phyloP scores from a whole-genome alignment of 2,113 vertebrate genomes.

The Isichthys henryi region DNA sequence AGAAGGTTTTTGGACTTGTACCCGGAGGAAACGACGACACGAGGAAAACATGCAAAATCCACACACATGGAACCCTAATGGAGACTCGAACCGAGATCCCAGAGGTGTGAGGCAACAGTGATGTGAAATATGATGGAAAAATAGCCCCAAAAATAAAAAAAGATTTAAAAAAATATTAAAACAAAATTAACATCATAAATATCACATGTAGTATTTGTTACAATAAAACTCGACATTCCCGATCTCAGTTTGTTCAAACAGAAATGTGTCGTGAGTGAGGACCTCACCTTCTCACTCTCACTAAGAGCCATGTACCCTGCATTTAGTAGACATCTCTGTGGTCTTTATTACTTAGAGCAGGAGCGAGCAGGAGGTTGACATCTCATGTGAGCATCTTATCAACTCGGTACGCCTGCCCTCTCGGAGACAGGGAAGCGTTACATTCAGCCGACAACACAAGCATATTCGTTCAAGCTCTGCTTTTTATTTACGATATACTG shows the following conservation, averaged over 20 bases:
- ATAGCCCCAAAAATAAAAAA: not conserved
- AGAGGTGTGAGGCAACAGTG: not conserved
- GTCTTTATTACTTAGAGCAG: constrained; percentile 13
- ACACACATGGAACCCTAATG: not conserved
- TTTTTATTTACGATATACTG: constrained; percentile 35
- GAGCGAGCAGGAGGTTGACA: constrained; percentile 1
- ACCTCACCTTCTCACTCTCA: not conserved
- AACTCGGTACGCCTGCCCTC: constrained; percentile 12
- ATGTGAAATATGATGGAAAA: not conserved
- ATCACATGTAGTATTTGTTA: not conserved
- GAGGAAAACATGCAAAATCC: not conserved
- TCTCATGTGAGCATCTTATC: constrained; percentile 17
- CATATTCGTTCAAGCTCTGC: constrained; percentile 20
- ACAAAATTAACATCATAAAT: not conserved
- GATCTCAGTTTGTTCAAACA: not conserved
- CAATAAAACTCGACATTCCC: not conserved
- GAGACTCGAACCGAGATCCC: not conserved
- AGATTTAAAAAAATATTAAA: not conserved
- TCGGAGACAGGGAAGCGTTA: constrained; percentile 25
- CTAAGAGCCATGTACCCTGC: not conserved
- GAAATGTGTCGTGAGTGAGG: not conserved
- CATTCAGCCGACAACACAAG: constrained; percentile 29
- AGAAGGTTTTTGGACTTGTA: not conserved
- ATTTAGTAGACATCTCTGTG: not conserved
- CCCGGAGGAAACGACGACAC: not conserved